phyloP scores from a whole-genome alignment of 1,140 invertebrate species.

The Cotesia vestalis region DNA sequence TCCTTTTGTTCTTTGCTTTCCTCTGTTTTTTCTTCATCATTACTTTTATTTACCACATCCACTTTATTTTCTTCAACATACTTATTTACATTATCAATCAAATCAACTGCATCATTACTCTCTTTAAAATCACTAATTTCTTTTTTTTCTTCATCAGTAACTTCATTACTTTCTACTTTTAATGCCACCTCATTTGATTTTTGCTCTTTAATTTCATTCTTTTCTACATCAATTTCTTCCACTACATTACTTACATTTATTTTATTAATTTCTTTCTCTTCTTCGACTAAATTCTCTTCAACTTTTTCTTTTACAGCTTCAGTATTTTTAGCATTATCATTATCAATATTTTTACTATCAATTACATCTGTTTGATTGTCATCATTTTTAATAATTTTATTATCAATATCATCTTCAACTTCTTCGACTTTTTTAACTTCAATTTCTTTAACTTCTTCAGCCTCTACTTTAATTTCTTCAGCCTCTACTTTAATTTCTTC shows the following conservation, averaged over 20 bases:
- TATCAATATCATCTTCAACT: neutral
- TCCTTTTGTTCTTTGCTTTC: too few relatives aligned
- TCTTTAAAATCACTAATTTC: neutral
- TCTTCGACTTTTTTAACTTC: neutral
- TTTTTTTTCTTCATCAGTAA: slow-evolving; percentile 60
- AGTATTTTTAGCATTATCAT: slow-evolving; percentile 27
- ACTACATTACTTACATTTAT: too few relatives aligned
- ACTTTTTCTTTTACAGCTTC: slow-evolving; percentile 27
- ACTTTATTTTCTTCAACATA: too few relatives aligned
- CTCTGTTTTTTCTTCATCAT: slow-evolving; percentile 15
- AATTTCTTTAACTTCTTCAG: slow-evolving; percentile 11
- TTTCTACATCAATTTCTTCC: slow-evolving; percentile 36
- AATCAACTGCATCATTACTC: neutral
- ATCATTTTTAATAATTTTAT: slow-evolving; percentile 20
- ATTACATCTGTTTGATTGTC: slow-evolving; percentile 1
- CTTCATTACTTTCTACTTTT: slow-evolving; percentile 63
- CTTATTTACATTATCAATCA: too few relatives aligned
- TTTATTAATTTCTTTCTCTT: slow-evolving; percentile 32
- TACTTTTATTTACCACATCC: slow-evolving; percentile 6
- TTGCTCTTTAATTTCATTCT: slow-evolving; percentile 46
- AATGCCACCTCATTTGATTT: slow-evolving; percentile 59
- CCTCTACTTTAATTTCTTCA: slow-evolving; percentile 9
- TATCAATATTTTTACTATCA: slow-evolving; percentile 13
- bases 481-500: neutral
- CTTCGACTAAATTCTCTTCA: slow-evolving; percentile 5